These are phyloP conservation scores for Norana najaformis DNA, from an alignment of 2,888 invertebrate species.

Conservation along the genomic window DNA sequence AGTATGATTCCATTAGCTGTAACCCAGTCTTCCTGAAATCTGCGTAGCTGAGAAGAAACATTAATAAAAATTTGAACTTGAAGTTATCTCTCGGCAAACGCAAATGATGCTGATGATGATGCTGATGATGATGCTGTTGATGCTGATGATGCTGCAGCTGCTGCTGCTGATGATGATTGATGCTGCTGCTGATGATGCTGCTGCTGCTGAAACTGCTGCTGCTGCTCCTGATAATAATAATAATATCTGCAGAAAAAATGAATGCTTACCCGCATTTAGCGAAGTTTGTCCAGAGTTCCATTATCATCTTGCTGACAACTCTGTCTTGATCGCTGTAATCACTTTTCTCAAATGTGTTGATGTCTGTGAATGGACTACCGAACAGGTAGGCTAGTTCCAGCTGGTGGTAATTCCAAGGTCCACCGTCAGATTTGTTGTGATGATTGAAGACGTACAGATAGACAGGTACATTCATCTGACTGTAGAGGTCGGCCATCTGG, in stretches of 20 bases:
- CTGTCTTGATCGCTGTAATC: conserved; percentile 42
- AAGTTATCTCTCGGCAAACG: too few species aligned
- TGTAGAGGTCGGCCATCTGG: conserved; percentile 30
- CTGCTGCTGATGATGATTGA: too few species aligned
- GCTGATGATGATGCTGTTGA: too few species aligned
- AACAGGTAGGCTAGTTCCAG: conserved; percentile 45
- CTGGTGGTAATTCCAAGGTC: conserved; percentile 39
- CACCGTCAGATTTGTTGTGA: conserved; percentile 29
- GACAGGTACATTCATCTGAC: background rate
- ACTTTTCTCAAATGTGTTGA: conserved; percentile 32
- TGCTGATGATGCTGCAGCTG: too few species aligned
- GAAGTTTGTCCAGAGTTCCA: conserved; percentile 45
- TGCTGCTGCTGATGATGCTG: too few species aligned
- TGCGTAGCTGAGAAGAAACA: too few species aligned
- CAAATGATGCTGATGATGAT: too few species aligned
- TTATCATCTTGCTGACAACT: conserved; percentile 37
- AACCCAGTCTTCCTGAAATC: too few species aligned
- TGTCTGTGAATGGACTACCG: conserved; percentile 42
- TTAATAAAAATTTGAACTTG: too few species aligned
- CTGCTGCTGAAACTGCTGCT: too few species aligned
- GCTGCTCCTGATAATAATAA: too few species aligned
- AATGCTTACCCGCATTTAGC: conserved; percentile 41
- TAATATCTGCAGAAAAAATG: background rate
- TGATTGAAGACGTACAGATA: conserved; percentile 34
- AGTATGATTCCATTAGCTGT: too few species aligned